Evolutionary conservation across 2,113 vertebrate species (phyloP), one percentile per base, ranked within the genome.

Genomic region (Callopanchax toddi): DNA sequence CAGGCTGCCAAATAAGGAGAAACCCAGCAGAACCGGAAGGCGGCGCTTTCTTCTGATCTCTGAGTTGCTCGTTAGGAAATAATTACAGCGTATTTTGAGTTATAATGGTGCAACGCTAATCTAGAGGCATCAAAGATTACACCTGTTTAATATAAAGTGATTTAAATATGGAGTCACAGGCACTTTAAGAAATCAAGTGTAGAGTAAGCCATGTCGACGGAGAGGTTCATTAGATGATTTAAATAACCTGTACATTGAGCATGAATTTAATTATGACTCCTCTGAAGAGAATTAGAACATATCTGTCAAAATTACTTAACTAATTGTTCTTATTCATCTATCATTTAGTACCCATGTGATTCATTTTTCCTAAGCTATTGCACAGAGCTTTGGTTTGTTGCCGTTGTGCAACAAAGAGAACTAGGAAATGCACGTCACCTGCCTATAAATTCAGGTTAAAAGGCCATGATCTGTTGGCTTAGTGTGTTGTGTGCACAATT

Each of bases 241-340:
- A 76, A 71, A 81, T 78, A 78, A 75, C 58, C 74, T 71, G 39
- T 54, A 53, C 69, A 62, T 84, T 68, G 69, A 58, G 77, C 81
- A 81, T 71, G 58, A 71, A 83, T 83, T 82, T 79, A 62, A 86
- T 90, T 83, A 87, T 15, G 60, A 54, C 21, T 68, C 67, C 74
- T 79, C 71, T 58, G 61, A 76, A 67, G 53, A 79, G 50, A 75
- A 84, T 79, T 75, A 76, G 60, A 62, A 54, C 61, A 68, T 55
- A 68, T 60, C 65, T 59, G 68, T 82, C 79, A 60, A 61, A 80
- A 83, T 79, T 54, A 71, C 49, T 77, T 75, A 63, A 73, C 62
- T 82, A 82, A 81, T 85, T 74, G 71, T 75, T 82, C 67, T 59
- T 65, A 39, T 60, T 81, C 53, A 78, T 83, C 58, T 83, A 83